Evolutionary conservation across 2,888 invertebrate genomes (phyloP).

Genomic region (Colostygia pectinataria): DNA sequence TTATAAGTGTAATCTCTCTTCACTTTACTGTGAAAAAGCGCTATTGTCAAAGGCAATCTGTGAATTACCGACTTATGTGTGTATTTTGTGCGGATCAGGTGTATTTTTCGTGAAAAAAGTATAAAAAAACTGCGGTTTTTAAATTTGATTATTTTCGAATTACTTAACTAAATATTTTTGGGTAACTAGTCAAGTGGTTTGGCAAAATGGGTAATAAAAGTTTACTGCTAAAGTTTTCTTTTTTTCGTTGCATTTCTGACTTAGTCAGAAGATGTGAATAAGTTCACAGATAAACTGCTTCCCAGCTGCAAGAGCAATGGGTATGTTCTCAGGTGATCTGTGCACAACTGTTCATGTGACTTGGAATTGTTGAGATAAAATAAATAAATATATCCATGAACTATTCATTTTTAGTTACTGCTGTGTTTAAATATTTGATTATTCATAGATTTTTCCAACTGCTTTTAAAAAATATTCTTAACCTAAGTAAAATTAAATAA

Average conservation of each 20-base stretch:
- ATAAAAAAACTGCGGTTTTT: constrained; percentile 35
- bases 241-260: not conserved
- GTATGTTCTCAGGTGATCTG: constrained; percentile 30
- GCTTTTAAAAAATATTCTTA: too few relatives aligned
- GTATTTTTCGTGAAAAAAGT: constrained; percentile 43
- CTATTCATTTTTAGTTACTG: not conserved
- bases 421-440: not conserved
- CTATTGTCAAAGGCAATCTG: constrained; percentile 1
- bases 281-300: not conserved
- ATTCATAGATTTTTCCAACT: not conserved
- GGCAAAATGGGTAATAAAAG: constrained; percentile 40
- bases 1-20: constrained; percentile 53
- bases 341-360: constrained; percentile 57
- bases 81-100: constrained; percentile 50
- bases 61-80: constrained; percentile 31
- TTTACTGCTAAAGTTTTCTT: not conserved
- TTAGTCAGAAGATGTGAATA: not conserved
- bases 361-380: constrained; percentile 39
- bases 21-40: constrained; percentile 12
- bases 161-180: constrained; percentile 1
- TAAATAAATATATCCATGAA: not conserved
- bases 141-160: constrained; percentile 26
- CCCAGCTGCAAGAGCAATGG: not conserved
- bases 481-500: too few relatives aligned
- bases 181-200: not conserved